Evolutionary conservation across 2,113 vertebrate genomes (phyloP).

Genomic region (Pelecanus crispus): DNA sequence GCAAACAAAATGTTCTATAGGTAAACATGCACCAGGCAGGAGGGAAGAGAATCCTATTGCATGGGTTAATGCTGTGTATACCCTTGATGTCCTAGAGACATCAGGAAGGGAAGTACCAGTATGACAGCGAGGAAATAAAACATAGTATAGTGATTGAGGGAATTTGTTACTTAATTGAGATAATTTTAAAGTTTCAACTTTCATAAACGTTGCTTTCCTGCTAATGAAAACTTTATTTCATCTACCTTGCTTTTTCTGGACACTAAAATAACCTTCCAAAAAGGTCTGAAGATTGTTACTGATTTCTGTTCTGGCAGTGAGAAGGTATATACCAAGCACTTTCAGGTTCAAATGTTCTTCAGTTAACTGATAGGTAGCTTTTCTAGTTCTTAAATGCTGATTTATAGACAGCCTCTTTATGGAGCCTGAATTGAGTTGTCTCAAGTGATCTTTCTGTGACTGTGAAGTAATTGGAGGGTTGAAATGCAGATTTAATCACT

Average conservation of each 20-base stretch:
- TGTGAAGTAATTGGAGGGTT: background rate
- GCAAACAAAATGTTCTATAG: background rate
- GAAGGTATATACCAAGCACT: background rate
- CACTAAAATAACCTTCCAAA: background rate
- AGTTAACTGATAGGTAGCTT: conserved; percentile 13
- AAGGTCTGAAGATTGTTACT: background rate
- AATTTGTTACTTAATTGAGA: background rate
- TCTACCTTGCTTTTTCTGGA: background rate
- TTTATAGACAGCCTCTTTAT: background rate
- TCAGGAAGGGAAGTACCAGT: background rate
- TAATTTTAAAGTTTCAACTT: background rate
- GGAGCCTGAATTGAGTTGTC: conserved; percentile 7
- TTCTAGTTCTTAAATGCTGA: background rate
- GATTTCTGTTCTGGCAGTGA: background rate
- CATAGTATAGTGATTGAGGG: background rate
- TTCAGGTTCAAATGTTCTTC: background rate
- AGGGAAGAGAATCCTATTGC: background rate
- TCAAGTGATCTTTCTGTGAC: background rate
- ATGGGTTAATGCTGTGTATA: background rate
- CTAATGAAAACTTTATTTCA: background rate
- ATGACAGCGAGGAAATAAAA: background rate
- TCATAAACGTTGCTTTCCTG: background rate
- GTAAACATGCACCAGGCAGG: background rate
- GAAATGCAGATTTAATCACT: conserved; percentile 6
- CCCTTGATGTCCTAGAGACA: background rate